Evolutionary conservation across 1,140 invertebrate genomes (phyloP).

Genomic region (Cardiocondyla obscurior): DNA sequence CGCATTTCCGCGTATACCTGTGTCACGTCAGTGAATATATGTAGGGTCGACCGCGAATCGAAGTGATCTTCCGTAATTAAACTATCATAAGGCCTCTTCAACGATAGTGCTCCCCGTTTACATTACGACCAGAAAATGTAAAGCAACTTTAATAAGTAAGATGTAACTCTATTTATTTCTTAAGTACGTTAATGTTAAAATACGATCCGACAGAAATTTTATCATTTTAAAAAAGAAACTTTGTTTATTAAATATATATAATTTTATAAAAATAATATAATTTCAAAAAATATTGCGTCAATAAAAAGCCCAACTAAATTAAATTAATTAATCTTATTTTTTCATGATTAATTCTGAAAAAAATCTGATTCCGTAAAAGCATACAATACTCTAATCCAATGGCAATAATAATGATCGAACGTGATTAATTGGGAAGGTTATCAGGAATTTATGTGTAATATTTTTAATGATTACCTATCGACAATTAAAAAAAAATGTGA

Average conservation of each 20-base stretch:
- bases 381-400: background rate
- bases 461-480: background rate
- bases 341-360: background rate
- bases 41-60: background rate
- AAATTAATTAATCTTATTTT: background rate
- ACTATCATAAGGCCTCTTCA: background rate
- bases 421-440: background rate
- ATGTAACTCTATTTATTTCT: background rate
- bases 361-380: background rate
- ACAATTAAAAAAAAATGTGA: background rate
- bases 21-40: background rate
- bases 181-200: background rate
- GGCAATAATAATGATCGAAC: background rate
- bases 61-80: slow-evolving; percentile 1
- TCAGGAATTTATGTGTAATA: background rate
- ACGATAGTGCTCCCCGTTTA: background rate
- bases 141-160: background rate
- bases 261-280: slow-evolving; percentile 4
- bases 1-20: background rate
- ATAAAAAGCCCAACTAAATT: background rate
- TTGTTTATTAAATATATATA: too few species aligned
- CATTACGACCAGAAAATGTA: background rate
- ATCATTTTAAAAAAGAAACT: background rate
- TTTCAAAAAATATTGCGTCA: background rate
- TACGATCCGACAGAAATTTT: background rate